Evolutionary conservation across 2,113 vertebrate species (phyloP).

Genomic region (Cebus imitator): DNA sequence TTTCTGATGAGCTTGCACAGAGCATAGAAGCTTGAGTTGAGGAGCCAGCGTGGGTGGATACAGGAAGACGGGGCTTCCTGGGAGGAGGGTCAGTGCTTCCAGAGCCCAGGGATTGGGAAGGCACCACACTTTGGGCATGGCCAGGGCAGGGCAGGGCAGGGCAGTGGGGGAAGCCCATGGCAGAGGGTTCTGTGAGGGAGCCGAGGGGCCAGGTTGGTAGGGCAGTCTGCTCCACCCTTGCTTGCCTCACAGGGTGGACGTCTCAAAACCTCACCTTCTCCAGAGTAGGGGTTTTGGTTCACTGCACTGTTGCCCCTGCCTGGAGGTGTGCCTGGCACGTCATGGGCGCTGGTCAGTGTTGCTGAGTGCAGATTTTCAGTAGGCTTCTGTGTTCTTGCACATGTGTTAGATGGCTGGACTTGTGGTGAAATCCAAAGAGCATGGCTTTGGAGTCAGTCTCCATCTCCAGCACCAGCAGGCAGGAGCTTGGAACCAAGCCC

Average conservation of each 20-base stretch:
- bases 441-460: accelerated
- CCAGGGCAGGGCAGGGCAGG: neutral
- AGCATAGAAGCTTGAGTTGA: neutral
- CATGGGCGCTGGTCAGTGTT: accelerated
- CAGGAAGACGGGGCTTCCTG: accelerated
- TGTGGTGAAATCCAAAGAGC: accelerated
- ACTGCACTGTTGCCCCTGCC: neutral
- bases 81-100: accelerated
- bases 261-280: neutral
- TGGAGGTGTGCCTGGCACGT: neutral
- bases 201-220: accelerated
- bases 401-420: accelerated
- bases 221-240: too few species aligned
- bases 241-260: accelerated
- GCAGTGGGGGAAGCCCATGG: too few species aligned
- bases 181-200: neutral
- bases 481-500: neutral
- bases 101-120: neutral
- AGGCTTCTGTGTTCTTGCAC: neutral
- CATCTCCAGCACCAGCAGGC: too few species aligned
- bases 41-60: accelerated
- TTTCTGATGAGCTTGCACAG: neutral
- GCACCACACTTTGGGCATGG: accelerated
- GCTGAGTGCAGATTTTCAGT: accelerated
- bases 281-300: too few species aligned